Percentiles rank a stretch among this genome's conserved stretches.
Conservation (phyloP, 2,888 invertebrate species). For the Sinhomidia bicolor region DNA sequence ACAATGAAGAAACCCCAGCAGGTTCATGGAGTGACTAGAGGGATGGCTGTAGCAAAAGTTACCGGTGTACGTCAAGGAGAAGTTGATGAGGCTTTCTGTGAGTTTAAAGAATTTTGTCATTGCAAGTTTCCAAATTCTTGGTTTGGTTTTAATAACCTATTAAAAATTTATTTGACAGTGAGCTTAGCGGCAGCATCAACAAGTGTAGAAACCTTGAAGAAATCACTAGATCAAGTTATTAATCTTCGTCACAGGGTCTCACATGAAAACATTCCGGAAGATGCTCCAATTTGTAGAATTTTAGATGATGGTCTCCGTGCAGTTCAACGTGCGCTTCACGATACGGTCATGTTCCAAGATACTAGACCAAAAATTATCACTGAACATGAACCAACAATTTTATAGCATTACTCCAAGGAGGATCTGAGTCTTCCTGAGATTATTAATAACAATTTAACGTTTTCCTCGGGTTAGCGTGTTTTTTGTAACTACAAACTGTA, state of each 20-base stretch:
- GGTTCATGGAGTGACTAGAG: conserved; percentile 77
- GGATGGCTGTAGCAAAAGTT: conserved; percentile 78
- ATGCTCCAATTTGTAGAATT: conserved; percentile 78
- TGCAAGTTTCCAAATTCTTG: not conserved
- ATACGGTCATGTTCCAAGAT: conserved; percentile 78
- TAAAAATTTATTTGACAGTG: conserved; percentile 65
- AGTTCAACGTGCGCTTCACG: conserved; percentile 77
- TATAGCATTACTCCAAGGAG: conserved; percentile 64
- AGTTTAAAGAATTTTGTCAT: conserved; percentile 15
- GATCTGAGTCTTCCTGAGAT: conserved; percentile 57
- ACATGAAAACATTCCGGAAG: conserved; percentile 77
- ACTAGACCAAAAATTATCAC: conserved; percentile 79
- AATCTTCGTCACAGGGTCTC: conserved; percentile 75
- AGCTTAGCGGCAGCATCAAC: conserved; percentile 75
- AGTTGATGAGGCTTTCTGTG: conserved; percentile 77
- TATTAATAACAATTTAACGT: conserved; percentile 15
- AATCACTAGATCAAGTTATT: conserved; percentile 79
- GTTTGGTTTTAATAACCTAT: not conserved
- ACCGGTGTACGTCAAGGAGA: conserved; percentile 79
- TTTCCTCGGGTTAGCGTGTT: not conserved
- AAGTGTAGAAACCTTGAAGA: conserved; percentile 77
- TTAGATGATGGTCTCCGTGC: conserved; percentile 79
- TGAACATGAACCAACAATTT: conserved; percentile 78
- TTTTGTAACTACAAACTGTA: not conserved
- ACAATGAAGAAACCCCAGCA: conserved; percentile 79